Evolutionary conservation across 2,797 vertebrate genomes (phyloP).

Genomic region (Craterocephalus amniculus): DNA sequence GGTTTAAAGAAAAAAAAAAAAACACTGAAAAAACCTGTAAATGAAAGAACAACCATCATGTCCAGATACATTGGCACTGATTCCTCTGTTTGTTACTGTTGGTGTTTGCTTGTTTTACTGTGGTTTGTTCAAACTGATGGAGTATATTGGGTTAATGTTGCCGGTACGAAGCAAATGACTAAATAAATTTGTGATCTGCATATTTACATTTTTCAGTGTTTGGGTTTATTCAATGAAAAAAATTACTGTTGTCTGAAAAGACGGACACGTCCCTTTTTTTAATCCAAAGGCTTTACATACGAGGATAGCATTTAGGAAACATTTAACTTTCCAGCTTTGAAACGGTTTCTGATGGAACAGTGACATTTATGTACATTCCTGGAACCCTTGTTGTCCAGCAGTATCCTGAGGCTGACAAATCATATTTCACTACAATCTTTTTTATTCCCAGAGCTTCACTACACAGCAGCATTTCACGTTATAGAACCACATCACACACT

Average conservation of each 20-base stretch:
- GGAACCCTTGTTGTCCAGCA: too few relatives aligned
- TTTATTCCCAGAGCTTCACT: too few relatives aligned
- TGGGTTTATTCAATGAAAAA: slow-evolving; percentile 6
- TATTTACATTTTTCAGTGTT: slow-evolving; percentile 15
- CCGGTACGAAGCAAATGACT: slow-evolving; percentile 14
- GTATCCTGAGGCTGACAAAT: too few relatives aligned
- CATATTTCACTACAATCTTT: too few relatives aligned
- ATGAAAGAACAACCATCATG: slow-evolving; percentile 1
- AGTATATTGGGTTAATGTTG: slow-evolving; percentile 25
- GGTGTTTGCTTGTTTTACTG: slow-evolving; percentile 46
- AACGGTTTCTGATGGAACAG: too few relatives aligned
- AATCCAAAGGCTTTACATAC: background rate
- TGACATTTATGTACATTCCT: too few relatives aligned
- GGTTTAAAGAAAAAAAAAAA: background rate
- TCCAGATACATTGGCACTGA: slow-evolving; percentile 9
- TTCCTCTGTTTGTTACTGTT: slow-evolving; percentile 38
- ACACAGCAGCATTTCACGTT: too few relatives aligned
- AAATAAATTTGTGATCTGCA: slow-evolving; percentile 71
- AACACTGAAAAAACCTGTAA: background rate
- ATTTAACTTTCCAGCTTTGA: too few relatives aligned
- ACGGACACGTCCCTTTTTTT: background rate
- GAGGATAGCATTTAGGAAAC: background rate
- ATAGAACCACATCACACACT: too few relatives aligned
- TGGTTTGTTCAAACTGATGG: slow-evolving; percentile 29
- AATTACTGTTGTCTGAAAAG: background rate